Evolutionary conservation across 1,140 invertebrate species (phyloP), one percentile per base, ranked within the genome.

Genomic region (Ooceraea biroi): DNA sequence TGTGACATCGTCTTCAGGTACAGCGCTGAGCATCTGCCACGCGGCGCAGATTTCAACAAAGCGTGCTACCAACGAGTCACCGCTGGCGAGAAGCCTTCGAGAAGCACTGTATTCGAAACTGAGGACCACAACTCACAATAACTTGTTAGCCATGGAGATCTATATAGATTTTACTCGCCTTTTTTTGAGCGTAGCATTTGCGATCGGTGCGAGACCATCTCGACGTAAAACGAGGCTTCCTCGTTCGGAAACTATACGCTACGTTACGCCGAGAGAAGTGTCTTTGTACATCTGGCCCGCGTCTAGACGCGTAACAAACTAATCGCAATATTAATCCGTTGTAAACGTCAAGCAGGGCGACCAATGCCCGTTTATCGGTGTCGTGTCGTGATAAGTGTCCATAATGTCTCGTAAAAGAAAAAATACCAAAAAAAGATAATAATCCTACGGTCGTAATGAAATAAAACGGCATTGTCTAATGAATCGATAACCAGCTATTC

Each of bases 71-170:
- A 58, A 72, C 22, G 19, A 72, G 36, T 36, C 36, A 36, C 17
- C 1, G 55, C 55, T 55, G 60, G 73, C 27, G 7, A 63, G 3
- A 63, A 36, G 71, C 74, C 69, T 44, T 63, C 48, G 44, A 63
- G 27, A 76, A 58, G 60, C 12, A 66, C n/a, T 68, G 22, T 55
- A 83, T 86, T 84, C 61, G 84, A 87, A 92, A 93, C 91, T 89
- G 91, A 92, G 91, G 91, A 93, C 91, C 92, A 93, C 83, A 90
- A 88, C 85, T 90, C 89, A 92, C 90, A 93, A 93, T 92, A 92
- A 92, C 48, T 74, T 72, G 25, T 36, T 78, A 77, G 25, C 30
- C 41, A 63, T 25, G 50, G 55, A 44, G 55, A 61, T 60, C 57
- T 82, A 82, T 41, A 50, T 63, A 80, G 55, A 83, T 66, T n/a